These are phyloP conservation scores for Botia almorhae DNA, from an alignment of 2,797 vertebrate genomes.

Conservation along the genomic window DNA sequence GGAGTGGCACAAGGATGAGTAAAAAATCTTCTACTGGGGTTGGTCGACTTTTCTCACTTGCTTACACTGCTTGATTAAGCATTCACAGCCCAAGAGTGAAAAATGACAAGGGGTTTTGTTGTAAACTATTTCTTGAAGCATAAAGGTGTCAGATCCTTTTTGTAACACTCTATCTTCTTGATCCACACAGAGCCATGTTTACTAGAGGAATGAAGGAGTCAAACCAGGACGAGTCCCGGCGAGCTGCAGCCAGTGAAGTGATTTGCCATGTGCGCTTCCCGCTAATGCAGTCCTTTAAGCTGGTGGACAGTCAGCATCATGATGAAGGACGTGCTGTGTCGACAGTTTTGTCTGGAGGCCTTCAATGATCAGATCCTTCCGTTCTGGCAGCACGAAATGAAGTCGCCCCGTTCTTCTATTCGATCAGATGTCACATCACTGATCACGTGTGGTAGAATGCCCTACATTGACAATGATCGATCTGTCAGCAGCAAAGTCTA, in stretches of 20 bases:
- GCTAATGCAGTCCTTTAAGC: slow-evolving; percentile 91
- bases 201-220: slow-evolving; percentile 96
- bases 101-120: too few relatives aligned
- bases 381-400: slow-evolving; percentile 96
- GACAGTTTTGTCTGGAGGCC: slow-evolving; percentile 93
- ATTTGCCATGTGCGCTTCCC: slow-evolving; percentile 95
- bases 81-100: too few relatives aligned
- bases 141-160: not conserved
- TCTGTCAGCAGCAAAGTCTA: slow-evolving; percentile 89
- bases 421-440: slow-evolving; percentile 88
- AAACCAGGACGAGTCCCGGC: slow-evolving; percentile 85
- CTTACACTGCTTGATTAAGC: too few relatives aligned
- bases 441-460: slow-evolving; percentile 91
- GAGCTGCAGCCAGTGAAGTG: slow-evolving; percentile 82
- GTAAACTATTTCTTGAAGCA: not conserved
- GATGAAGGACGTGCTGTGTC: slow-evolving; percentile 93
- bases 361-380: slow-evolving; percentile 98
- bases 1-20: too few relatives aligned
- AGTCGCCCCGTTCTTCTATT: slow-evolving; percentile 85
- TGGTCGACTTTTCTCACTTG: too few relatives aligned
- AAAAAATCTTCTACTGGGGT: too few relatives aligned
- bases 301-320: slow-evolving; percentile 97
- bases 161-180: not conserved
- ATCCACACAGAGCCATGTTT: slow-evolving; percentile 92
- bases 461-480: slow-evolving; percentile 95